Base-by-base conservation (phyloP, 2,113 vertebrate genomes). In the Glaucomys volans region DNA sequence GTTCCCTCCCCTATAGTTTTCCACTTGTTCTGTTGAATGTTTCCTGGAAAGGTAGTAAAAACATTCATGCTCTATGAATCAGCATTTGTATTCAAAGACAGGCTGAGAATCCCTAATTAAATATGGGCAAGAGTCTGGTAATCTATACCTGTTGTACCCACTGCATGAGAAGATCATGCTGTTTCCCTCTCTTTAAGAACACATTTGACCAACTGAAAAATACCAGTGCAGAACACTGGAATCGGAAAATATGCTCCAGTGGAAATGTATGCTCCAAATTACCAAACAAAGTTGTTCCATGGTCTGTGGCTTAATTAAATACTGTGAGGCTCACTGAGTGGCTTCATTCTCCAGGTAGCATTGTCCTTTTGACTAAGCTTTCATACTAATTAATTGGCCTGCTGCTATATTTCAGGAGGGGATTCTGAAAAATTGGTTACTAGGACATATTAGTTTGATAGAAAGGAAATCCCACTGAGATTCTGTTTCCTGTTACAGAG, bases 381-480 rank as follows among this genome's bases (percentile, higher is more conserved):
- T 97, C 95, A 26, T 96, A 40, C 59, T 96, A 95, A 77, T 97
- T 97, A 98, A 97, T 64, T 97, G 96, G 94, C 72, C 90, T 89
- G 96, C 82, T 88, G 90, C 59, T 90, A 76, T 2, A 97, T 96
- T 95, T 79, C 32, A 96, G 86, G 83, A 90, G 97, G 81, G 4
- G 59, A 77, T 96, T 95, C 72, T 64, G 6, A 97, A 97, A 95
- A 8, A 89, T 37, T 24, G 89, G 90, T 26, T 96, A 94, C n/a
- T 69, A 2, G 4, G 86, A 88, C 37, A 90, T 88, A 96, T 96
- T 62, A 79, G 16, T 87, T 92, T 90, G 82, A 88, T 9, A 96
- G 66, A 97, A 97, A 62, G 2, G 64, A 90, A 87, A 84, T 59
- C 16, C 87, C 59, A 59, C 44, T 75, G 57, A 92, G 28, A 9